A percentile compares a stretch with the other conserved stretches of the same genome.
phyloP scores from a whole-genome alignment of 2,797 vertebrate species.

The Valencia hispanica region DNA sequence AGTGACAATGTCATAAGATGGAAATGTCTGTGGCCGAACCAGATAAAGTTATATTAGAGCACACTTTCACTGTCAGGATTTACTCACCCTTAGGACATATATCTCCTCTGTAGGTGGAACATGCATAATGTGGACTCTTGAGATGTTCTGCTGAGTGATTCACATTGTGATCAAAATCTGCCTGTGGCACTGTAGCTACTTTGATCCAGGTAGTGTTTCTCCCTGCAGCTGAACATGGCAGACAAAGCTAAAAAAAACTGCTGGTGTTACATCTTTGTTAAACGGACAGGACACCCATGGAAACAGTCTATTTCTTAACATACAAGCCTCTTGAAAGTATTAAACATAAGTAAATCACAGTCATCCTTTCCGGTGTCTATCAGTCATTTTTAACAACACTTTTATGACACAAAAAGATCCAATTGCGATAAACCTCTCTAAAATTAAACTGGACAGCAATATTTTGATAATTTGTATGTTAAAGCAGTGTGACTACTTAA shows the following conservation, averaged over 20 bases:
- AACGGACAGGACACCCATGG: conserved; percentile 16
- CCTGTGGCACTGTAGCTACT: conserved; percentile 25
- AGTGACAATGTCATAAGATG: conserved; percentile 31
- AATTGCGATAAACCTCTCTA: background rate
- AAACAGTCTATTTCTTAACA: conserved; percentile 3
- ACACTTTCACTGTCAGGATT: conserved; percentile 42
- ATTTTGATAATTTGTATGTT: background rate
- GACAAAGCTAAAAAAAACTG: conserved; percentile 40
- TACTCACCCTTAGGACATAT: conserved; percentile 80
- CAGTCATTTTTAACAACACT: background rate
- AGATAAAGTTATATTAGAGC: conserved; percentile 35
- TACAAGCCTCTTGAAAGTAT: background rate
- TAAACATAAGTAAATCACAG: background rate
- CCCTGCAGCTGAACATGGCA: conserved; percentile 54
- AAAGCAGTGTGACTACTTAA: background rate
- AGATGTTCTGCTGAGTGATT: conserved; percentile 43
- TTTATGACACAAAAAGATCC: background rate
- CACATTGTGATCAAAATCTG: conserved; percentile 51
- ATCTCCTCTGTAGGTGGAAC: conserved; percentile 79
- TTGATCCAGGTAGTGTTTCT: conserved; percentile 46
- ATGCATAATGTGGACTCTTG: conserved; percentile 55
- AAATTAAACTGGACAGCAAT: background rate
- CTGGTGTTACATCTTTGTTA: conserved; percentile 31
- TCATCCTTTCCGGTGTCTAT: background rate
- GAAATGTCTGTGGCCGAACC: conserved; percentile 22